These are phyloP conservation scores for Ormyrus rosae DNA, from an alignment of 2,888 invertebrate species.

Conservation along the genomic window DNA sequence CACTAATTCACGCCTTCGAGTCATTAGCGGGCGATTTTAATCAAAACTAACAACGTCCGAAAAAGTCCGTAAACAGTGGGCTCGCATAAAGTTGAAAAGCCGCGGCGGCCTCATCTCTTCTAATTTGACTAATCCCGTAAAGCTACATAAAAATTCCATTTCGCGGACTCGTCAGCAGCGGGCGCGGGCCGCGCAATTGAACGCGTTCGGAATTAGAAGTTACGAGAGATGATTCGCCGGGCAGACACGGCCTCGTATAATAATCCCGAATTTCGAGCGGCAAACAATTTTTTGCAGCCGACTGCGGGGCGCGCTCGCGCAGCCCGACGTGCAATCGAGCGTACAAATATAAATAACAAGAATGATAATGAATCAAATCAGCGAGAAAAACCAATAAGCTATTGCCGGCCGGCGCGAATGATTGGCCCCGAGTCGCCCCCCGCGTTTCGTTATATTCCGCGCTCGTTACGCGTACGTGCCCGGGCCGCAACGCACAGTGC, in stretches of 20 bases:
- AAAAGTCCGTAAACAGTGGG: too few relatives aligned
- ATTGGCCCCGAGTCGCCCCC: slow-evolving; percentile 63
- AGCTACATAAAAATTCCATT: slow-evolving; percentile 9
- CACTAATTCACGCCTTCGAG: too few relatives aligned
- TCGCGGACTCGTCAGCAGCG: neutral
- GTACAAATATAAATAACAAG: slow-evolving; percentile 73
- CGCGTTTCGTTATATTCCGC: slow-evolving; percentile 53
- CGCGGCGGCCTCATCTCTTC: too few relatives aligned
- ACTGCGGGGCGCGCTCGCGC: neutral
- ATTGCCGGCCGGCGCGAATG: slow-evolving; percentile 71
- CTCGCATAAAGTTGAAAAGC: too few relatives aligned
- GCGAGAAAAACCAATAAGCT: slow-evolving; percentile 74
- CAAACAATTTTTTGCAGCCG: slow-evolving; percentile 21
- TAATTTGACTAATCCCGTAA: neutral
- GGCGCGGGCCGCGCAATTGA: slow-evolving; percentile 8
- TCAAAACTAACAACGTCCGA: too few relatives aligned
- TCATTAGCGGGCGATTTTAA: too few relatives aligned
- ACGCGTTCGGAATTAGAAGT: slow-evolving; percentile 41
- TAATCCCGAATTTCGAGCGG: slow-evolving; percentile 31
- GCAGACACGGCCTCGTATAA: slow-evolving; percentile 27
- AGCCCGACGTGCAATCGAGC: slow-evolving; percentile 57
- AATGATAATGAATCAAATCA: slow-evolving; percentile 75
- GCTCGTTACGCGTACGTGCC: slow-evolving; percentile 12
- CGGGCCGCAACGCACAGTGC: slow-evolving; percentile 67
- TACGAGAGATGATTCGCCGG: slow-evolving; percentile 35